phyloP scores from a whole-genome alignment of 2,888 invertebrate species.

The Papilio protenor region DNA sequence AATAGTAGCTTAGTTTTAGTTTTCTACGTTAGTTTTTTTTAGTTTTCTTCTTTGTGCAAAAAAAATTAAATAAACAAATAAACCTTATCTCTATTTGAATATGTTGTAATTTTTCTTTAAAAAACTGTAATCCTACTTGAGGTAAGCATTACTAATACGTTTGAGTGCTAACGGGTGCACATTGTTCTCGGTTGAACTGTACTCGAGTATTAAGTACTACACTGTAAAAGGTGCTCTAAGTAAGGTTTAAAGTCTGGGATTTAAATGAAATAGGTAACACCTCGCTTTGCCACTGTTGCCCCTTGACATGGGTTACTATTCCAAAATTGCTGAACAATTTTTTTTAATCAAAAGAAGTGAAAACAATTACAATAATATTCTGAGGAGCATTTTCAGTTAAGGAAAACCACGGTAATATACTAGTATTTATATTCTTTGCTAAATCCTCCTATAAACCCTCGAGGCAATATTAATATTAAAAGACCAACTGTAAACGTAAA shows the following conservation, averaged over 20 bases:
- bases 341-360: too few relatives aligned
- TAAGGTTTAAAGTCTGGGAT: not conserved
- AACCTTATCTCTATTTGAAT: not conserved
- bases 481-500: not conserved
- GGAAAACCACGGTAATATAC: too few relatives aligned
- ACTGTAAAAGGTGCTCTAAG: not conserved
- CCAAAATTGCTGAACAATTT: too few relatives aligned
- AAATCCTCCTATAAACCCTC: too few relatives aligned
- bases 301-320: not conserved
- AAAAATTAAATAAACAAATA: too few relatives aligned
- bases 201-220: not conserved
- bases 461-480: not conserved
- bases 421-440: too few relatives aligned
- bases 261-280: not conserved
- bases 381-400: not conserved
- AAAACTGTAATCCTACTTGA: slow-evolving; percentile 28
- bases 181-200: slow-evolving; percentile 5
- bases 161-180: slow-evolving; percentile 6
- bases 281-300: not conserved
- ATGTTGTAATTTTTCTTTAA: not conserved
- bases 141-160: slow-evolving; percentile 19
- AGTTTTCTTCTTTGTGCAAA: too few relatives aligned
- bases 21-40: too few relatives aligned
- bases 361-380: not conserved
- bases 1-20: too few relatives aligned